A percentile compares a stretch with the other conserved stretches of the same genome.
These are phyloP conservation scores for Volucella bombylans DNA, from an alignment of 2,888 invertebrate species.

Conservation along the genomic window DNA sequence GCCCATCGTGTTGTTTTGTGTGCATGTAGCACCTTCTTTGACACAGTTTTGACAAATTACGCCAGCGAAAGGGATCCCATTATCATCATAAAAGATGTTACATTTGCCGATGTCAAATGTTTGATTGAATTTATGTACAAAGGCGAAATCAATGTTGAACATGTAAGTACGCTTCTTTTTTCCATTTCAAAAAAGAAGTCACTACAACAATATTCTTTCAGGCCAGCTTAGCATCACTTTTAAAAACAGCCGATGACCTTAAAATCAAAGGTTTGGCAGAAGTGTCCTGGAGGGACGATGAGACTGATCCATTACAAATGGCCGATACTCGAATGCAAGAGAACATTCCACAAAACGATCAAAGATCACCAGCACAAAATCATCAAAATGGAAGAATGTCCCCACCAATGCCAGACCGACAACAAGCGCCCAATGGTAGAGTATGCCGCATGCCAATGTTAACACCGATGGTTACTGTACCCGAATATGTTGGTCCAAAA, in stretches of 20 bases:
- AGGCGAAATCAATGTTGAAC: slow-evolving; percentile 96
- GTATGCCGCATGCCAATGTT: slow-evolving; percentile 80
- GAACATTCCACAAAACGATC: slow-evolving; percentile 74
- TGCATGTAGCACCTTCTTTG: slow-evolving; percentile 96
- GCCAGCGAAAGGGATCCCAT: slow-evolving; percentile 91
- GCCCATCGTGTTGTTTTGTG: slow-evolving; percentile 92
- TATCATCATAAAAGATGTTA: slow-evolving; percentile 94
- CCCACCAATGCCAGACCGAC: slow-evolving; percentile 66
- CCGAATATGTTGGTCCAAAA: slow-evolving; percentile 83
- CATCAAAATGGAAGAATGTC: slow-evolving; percentile 58
- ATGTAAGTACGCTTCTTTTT: slow-evolving; percentile 86
- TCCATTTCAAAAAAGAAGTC: background rate
- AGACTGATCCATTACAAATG: slow-evolving; percentile 79
- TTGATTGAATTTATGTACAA: slow-evolving; percentile 97
- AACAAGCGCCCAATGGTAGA: slow-evolving; percentile 43
- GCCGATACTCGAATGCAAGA: slow-evolving; percentile 78
- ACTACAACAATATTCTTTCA: slow-evolving; percentile 78
- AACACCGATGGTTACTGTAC: slow-evolving; percentile 78
- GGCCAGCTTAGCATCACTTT: slow-evolving; percentile 92
- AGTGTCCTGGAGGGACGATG: slow-evolving; percentile 91
- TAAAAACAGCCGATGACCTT: slow-evolving; percentile 95
- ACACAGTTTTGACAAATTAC: slow-evolving; percentile 90
- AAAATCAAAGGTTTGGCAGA: slow-evolving; percentile 95
- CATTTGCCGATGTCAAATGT: slow-evolving; percentile 94
- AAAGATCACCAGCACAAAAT: slow-evolving; percentile 62